These are phyloP conservation scores for Malaclemys terrapin DNA, from an alignment of 2,113 vertebrate species.

Conservation along the genomic window DNA sequence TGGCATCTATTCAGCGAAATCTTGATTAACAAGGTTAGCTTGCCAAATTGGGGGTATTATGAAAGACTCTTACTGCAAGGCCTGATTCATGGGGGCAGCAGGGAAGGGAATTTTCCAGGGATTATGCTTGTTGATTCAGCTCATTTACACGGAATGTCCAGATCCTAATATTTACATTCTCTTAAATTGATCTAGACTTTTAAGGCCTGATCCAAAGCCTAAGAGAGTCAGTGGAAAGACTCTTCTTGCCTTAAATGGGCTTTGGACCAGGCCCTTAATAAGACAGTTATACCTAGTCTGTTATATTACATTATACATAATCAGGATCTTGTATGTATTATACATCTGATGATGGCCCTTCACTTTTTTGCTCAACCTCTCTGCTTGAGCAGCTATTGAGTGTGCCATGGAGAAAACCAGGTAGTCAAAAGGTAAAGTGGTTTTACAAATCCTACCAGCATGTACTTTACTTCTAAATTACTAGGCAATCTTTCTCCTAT, in stretches of 20 bases:
- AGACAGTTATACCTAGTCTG: neutral
- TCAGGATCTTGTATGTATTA: neutral
- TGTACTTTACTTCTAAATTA: neutral
- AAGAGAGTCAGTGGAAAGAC: neutral
- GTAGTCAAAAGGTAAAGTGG: neutral
- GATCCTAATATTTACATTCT: neutral
- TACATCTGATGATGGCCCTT: fast-evolving
- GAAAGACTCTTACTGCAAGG: neutral
- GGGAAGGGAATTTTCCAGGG: neutral
- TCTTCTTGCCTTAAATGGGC: neutral
- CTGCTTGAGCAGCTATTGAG: neutral
- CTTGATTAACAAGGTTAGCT: neutral
- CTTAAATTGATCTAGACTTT: neutral
- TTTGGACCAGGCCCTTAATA: neutral
- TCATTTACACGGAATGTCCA: neutral
- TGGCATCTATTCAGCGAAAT: neutral
- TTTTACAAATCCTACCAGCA: neutral
- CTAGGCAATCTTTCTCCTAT: neutral
- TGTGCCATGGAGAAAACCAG: neutral
- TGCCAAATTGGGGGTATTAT: neutral
- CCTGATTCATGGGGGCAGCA: neutral
- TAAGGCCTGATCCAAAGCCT: neutral
- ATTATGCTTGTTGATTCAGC: neutral
- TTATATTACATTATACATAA: neutral
- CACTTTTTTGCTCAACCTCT: neutral